Evolutionary conservation across 2,888 invertebrate species (phyloP), one percentile per base, ranked within the genome.

Genomic region (Drosophila multiciliata): DNA sequence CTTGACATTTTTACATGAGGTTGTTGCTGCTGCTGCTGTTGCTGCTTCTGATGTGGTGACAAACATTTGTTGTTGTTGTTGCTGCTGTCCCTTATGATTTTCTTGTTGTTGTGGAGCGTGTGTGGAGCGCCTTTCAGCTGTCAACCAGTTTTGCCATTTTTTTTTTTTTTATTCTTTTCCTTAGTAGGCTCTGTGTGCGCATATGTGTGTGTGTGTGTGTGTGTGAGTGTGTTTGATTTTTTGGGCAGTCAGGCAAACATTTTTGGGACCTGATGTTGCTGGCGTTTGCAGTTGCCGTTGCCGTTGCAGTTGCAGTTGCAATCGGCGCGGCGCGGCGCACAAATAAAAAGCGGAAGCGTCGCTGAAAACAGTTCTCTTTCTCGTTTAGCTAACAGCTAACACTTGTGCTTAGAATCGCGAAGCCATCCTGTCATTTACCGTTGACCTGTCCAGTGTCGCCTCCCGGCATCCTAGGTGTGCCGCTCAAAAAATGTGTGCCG

Each of bases 271-370:
- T 77, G 73, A 66, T 69, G 88, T 77, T 82, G 81, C 74, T 81
- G 79, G 63, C 78, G 70, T 38, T 73, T 65, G 53, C 70, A 64
- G 70, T 66, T 81, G 80, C 75, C 60, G 80, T 84, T 75, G 87
- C 82, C 66, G 86, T 85, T 80, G 88, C 88, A 74, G 83, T 73
- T 73, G 77, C 82, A 85, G 85, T 89, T 89, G 88, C 82, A 89
- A 80, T 80, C 80, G 83, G 77, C 82, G 87, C 87, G 73, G 83
- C 71, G 68, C 73, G 81, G 69, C 77, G 72, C 71, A 67, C 79
- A 83, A 79, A 83, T 72, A 75, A 81, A 81, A 83, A 83, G 83
- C 91, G 89, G 91, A 91, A 90, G 83, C 82, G 84, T 84, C 77
- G 74, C 64, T 70, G 65, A 42, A 57, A 20, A 32, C 57, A 57